Conservation (phyloP, 1,140 invertebrate species). For the Parasteatoda tepidariorum region DNA sequence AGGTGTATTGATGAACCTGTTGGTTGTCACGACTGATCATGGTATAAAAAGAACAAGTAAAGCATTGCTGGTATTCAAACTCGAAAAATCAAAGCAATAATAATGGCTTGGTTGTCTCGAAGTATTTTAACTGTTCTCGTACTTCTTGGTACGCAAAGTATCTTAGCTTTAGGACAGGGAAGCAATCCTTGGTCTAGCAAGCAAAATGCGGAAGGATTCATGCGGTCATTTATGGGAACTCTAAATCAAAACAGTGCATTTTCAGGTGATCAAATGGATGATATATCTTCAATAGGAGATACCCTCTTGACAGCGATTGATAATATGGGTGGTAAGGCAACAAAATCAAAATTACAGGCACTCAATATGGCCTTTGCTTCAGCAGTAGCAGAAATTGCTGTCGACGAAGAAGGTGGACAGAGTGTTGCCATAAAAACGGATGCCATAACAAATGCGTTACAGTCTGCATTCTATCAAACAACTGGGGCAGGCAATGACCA, state of each 20-base stretch:
- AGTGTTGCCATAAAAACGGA: neutral
- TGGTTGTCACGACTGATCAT: neutral
- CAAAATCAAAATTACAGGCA: neutral
- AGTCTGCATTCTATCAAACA: neutral
- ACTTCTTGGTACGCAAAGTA: neutral
- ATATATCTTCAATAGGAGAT: slow-evolving; percentile 6
- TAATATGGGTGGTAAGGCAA: neutral
- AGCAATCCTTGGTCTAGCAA: neutral
- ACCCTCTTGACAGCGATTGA: slow-evolving; percentile 3
- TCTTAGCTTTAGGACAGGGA: neutral
- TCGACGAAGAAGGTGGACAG: neutral
- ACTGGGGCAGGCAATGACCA: neutral
- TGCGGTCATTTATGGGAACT: neutral
- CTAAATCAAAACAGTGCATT: neutral
- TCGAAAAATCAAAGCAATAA: neutral
- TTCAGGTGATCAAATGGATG: neutral
- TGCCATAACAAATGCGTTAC: neutral
- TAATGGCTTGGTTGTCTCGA: slow-evolving; percentile 8
- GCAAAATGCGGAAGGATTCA: neutral
- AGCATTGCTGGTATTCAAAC: neutral
- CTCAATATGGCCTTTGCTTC: slow-evolving; percentile 22
- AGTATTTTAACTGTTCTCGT: neutral
- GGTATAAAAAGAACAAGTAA: neutral
- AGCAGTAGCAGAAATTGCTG: slow-evolving; percentile 18
- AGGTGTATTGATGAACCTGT: neutral